phyloP scores from a whole-genome alignment of 92 coral and sea anemone species.

The Isaurus tuberculatus region DNA sequence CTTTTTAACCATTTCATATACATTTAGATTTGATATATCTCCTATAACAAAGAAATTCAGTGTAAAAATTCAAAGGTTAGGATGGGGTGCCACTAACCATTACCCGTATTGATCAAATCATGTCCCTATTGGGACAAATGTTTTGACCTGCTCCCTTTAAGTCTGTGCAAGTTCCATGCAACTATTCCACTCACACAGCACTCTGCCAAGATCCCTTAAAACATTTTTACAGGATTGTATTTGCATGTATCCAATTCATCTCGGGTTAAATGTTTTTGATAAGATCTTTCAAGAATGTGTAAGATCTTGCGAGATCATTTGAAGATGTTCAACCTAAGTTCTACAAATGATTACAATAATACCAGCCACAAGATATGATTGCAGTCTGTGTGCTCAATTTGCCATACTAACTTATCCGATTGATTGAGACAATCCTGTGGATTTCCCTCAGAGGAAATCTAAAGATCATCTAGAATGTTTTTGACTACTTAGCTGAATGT shows the following conservation, averaged over 20 bases:
- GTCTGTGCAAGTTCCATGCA: conserved; percentile 1
- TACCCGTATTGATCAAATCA: not conserved
- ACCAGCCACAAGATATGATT: not conserved
- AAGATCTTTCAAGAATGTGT: too few relatives aligned
- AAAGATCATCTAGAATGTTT: conserved; percentile 5
- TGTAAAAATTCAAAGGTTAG: not conserved
- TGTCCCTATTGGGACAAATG: not conserved
- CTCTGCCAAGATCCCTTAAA: conserved; percentile 72
- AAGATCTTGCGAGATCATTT: not conserved
- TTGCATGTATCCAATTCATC: not conserved
- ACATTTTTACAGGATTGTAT: not conserved
- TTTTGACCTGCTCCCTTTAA: not conserved
- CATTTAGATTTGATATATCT: not conserved
- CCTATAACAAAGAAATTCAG: not conserved
- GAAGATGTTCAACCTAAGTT: not conserved
- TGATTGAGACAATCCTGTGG: not conserved
- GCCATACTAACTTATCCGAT: not conserved
- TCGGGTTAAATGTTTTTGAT: conserved; percentile 1
- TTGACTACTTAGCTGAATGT: too few relatives aligned
- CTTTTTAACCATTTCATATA: too few relatives aligned
- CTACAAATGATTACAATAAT: not conserved
- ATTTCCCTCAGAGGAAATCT: conserved; percentile 1
- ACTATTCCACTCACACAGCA: conserved; percentile 26
- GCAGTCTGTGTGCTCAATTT: not conserved
- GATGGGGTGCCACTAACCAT: not conserved